A percentile compares a stretch with the other conserved stretches of the same genome.
phyloP scores from a whole-genome alignment of 2,888 invertebrate genomes.

The Pasiphila rectangulata region DNA sequence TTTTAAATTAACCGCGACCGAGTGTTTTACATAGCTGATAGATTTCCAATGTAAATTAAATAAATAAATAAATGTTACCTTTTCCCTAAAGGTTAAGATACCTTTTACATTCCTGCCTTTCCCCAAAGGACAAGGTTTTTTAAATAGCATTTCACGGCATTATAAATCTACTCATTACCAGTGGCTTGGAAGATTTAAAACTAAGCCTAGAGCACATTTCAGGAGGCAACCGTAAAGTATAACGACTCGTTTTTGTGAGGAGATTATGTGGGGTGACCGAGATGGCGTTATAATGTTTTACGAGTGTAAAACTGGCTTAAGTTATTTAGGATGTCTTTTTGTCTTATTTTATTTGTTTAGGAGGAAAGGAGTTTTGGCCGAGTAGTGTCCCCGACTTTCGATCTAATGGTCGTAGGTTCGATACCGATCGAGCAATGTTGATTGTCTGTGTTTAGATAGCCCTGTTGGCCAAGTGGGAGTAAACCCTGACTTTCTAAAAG shows the following conservation, averaged over 20 bases:
- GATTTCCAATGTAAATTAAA: constrained; percentile 6
- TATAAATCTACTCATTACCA: constrained; percentile 35
- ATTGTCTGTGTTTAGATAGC: neutral
- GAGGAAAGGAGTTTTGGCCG: too few relatives aligned
- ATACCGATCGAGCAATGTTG: too few relatives aligned
- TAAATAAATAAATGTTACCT: neutral
- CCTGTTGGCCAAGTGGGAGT: too few relatives aligned
- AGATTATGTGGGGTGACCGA: constrained; percentile 34
- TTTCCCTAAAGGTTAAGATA: too few relatives aligned
- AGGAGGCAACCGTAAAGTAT: constrained; percentile 46
- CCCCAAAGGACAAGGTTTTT: neutral
- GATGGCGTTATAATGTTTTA: constrained; percentile 38
- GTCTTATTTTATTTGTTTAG: too few relatives aligned
- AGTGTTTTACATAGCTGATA: too few relatives aligned
- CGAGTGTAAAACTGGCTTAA: constrained; percentile 32
- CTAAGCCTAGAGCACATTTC: constrained; percentile 39
- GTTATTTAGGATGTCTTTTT: constrained; percentile 23
- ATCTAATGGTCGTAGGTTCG: too few relatives aligned
- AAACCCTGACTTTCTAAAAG: too few relatives aligned
- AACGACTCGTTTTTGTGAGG: constrained; percentile 44
- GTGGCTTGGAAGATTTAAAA: constrained; percentile 37
- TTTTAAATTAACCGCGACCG: too few relatives aligned
- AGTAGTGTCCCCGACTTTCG: too few relatives aligned
- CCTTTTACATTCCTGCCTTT: too few relatives aligned
- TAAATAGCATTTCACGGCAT: constrained; percentile 24